Evolutionary conservation across 2,113 vertebrate species (phyloP).

Genomic region (Callithrix jacchus): DNA sequence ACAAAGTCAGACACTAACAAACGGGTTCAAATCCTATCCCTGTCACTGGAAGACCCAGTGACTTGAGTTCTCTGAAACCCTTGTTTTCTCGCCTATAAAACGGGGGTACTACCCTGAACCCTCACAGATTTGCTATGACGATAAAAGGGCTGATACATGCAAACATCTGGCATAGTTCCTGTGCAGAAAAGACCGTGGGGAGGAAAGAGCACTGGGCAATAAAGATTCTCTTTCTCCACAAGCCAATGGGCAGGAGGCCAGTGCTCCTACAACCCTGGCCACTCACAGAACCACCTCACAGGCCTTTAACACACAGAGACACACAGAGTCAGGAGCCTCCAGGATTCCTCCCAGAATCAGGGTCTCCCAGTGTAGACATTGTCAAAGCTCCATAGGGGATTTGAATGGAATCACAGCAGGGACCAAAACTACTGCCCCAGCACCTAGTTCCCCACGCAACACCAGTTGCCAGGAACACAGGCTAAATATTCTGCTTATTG

Average conservation of each 20-base stretch:
- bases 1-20: not conserved
- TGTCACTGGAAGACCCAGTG: not conserved
- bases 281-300: not conserved
- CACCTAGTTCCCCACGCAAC: not conserved
- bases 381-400: not conserved
- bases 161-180: not conserved
- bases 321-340: not conserved
- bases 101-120: too few relatives aligned
- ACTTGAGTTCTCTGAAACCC: not conserved
- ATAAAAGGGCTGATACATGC: rapidly evolving
- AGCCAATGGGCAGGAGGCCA: not conserved
- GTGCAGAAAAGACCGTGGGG: not conserved
- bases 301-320: not conserved
- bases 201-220: not conserved
- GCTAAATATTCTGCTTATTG: not conserved
- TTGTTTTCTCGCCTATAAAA: not conserved
- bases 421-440: not conserved
- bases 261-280: not conserved
- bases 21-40: not conserved
- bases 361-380: not conserved
- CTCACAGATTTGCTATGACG: not conserved
- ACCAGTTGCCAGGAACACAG: not conserved
- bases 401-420: not conserved
- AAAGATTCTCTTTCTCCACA: not conserved
- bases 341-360: not conserved